Evolutionary conservation across 2,888 invertebrate genomes (phyloP).

Genomic region (Idaea straminata): DNA sequence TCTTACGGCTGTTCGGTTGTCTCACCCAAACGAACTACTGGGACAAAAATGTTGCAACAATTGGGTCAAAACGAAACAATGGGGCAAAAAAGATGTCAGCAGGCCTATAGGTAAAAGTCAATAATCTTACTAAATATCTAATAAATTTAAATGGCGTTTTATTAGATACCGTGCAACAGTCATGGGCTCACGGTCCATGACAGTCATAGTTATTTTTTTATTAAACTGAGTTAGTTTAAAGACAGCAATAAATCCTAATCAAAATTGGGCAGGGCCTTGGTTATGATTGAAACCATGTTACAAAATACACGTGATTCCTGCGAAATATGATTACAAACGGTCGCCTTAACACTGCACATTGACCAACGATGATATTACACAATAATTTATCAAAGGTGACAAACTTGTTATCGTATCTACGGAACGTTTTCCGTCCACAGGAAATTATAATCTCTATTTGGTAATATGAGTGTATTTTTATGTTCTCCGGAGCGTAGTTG

Average conservation of each 20-base stretch:
- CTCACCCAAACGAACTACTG: too few species aligned
- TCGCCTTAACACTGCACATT: constrained; percentile 22
- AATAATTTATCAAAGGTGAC: constrained; percentile 8
- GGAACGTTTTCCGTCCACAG: not conserved
- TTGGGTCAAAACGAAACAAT: too few species aligned
- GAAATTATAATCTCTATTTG: not conserved
- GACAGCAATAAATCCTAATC: constrained; percentile 21
- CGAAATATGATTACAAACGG: constrained; percentile 20
- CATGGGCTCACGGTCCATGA: not conserved
- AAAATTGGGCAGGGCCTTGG: constrained; percentile 19
- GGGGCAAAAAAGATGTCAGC: too few species aligned
- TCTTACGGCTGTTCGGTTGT: too few species aligned
- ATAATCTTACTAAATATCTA: too few species aligned
- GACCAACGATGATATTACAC: constrained; percentile 24
- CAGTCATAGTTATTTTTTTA: not conserved
- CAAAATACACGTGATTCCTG: constrained; percentile 17
- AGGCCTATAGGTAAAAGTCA: too few species aligned
- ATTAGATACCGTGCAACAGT: not conserved
- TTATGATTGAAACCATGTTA: constrained; percentile 22
- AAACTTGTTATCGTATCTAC: not conserved
- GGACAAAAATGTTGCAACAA: too few species aligned
- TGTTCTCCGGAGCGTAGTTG: not conserved
- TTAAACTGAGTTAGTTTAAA: not conserved
- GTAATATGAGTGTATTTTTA: not conserved
- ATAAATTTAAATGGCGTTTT: too few species aligned